Evolutionary conservation across 2,113 vertebrate genomes (phyloP).

Genomic region (Oxyruncus cristatus): DNA sequence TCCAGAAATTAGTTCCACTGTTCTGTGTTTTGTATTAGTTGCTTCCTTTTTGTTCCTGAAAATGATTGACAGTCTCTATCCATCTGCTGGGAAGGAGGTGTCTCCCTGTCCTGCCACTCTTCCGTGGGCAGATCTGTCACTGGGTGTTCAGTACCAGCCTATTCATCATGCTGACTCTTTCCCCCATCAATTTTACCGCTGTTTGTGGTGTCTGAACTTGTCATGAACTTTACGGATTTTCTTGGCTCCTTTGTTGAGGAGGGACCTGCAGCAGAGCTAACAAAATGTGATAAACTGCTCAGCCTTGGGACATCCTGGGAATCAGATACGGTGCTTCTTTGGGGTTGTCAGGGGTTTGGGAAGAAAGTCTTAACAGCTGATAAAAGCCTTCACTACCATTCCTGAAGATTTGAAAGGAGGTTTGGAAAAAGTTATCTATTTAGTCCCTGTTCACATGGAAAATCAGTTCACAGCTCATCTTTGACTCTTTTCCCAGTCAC

Average conservation of each 20-base stretch:
- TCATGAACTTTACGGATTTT: constrained; percentile 35
- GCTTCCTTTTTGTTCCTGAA: constrained; percentile 14
- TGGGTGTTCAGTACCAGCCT: constrained; percentile 45
- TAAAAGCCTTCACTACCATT: not conserved
- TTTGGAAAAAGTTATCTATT: not conserved
- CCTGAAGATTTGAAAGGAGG: not conserved
- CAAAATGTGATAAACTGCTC: not conserved
- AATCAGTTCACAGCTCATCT: not conserved
- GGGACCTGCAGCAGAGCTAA: not conserved
- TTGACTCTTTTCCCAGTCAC: not conserved
- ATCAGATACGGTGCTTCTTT: not conserved
- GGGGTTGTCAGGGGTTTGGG: not conserved
- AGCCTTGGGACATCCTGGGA: not conserved
- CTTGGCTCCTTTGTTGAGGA: not conserved
- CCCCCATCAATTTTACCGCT: constrained; percentile 55
- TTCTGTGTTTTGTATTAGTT: not conserved
- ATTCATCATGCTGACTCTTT: constrained; percentile 66
- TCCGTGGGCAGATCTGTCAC: constrained; percentile 45
- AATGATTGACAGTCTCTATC: constrained; percentile 70
- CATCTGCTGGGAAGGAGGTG: constrained; percentile 59
- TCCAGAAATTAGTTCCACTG: not conserved
- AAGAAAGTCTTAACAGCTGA: not conserved
- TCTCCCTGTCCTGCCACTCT: constrained; percentile 66
- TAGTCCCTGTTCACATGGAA: not conserved
- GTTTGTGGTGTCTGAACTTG: constrained; percentile 54